Conservation (phyloP, 1,140 invertebrate species). For the Cyclina sinensis region DNA sequence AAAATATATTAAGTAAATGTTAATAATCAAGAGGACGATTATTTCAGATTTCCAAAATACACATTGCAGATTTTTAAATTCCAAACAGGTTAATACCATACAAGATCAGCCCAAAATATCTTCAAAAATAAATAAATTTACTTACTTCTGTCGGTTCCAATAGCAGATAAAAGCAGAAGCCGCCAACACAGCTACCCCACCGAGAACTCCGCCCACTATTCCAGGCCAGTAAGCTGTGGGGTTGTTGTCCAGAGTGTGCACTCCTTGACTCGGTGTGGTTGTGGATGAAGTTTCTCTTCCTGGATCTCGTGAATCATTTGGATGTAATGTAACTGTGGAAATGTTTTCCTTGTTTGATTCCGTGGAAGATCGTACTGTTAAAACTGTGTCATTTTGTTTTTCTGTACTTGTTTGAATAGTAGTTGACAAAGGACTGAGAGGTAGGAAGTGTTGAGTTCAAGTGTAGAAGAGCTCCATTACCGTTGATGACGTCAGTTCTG, state of each 20-base stretch:
- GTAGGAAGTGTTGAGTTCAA: neutral
- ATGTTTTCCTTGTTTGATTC: neutral
- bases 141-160: constrained; percentile 56
- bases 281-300: neutral
- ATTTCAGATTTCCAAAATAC: too few relatives aligned
- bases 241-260: neutral
- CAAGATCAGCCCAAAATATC: too few relatives aligned
- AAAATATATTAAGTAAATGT: too few relatives aligned
- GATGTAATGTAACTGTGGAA: neutral
- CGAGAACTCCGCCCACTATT: constrained; percentile 38
- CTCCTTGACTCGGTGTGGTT: neutral
- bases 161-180: constrained; percentile 14
- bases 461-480: neutral
- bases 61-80: too few relatives aligned
- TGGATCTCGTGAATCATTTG: neutral
- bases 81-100: too few relatives aligned
- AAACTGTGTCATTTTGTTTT: neutral
- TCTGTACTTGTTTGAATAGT: neutral
- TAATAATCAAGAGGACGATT: too few relatives aligned
- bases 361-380: neutral
- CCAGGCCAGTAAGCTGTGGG: constrained; percentile 10
- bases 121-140: too few relatives aligned
- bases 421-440: neutral
- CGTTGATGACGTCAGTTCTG: neutral
- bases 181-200: constrained; percentile 31